Evolutionary conservation across 53 echinoderm and acorn worm species (phyloP), one percentile per base, ranked within the genome.

Genomic region (Actinopyga echinites): DNA sequence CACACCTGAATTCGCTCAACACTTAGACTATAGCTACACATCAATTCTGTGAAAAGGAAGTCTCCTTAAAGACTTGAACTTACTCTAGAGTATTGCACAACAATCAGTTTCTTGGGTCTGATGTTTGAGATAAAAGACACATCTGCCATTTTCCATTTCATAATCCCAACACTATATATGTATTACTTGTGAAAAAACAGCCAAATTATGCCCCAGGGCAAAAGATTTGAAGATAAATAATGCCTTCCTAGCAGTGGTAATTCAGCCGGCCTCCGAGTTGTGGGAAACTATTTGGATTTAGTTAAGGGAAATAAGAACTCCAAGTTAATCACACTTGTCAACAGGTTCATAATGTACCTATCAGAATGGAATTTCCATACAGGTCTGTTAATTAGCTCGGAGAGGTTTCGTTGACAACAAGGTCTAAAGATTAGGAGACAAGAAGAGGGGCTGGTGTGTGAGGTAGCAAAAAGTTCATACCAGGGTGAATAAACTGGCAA

Each of bases 141-240:
- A 78, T 56, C 78, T 78, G 78, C 78, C 78, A 78, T 78, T 78
- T 78, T 78, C 55, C 55, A 78, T 78, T 78, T 78, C 78, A 78
- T 78, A 78, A 78, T 78, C 78, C 78, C 57, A 78, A 56, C 55
- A 78, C 55, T 55, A n/a, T 42, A 49, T 78, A 52, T 78, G n/a
- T 31, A 33, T n/a, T 29, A 26, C 49, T 33, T 53, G 78, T 53
- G 52, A 45, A 78, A 28, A 43, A 44, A 78, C 28, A 38, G 55
- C 78, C 33, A 44, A 78, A 78, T 78, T 78, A 78, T 78, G 78
- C 78, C 78, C 22, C 55, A 15, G 78, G 78, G 78, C 78, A 56
- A 56, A 40, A 78, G 78, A 78, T 78, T 78, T 54, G 32, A 78
- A 52, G 78, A 78, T 78, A 78, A 55, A 78, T 55, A 78, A 49